A percentile compares a stretch with the other conserved stretches of the same genome.
These are phyloP conservation scores for Mobula birostris DNA, from an alignment of 2,113 vertebrate species.

Conservation along the genomic window DNA sequence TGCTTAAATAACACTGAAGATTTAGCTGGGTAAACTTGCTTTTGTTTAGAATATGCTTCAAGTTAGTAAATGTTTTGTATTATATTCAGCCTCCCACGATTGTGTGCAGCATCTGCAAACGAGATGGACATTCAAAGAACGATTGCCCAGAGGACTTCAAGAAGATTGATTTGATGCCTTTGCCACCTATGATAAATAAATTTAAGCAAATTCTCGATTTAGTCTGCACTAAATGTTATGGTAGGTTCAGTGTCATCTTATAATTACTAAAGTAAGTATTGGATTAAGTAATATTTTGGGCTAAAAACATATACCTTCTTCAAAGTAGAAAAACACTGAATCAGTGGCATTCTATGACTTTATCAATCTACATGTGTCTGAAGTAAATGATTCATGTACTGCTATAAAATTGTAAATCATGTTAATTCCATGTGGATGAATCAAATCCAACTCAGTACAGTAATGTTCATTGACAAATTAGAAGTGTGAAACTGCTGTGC, in stretches of 20 bases:
- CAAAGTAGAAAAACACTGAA: not conserved
- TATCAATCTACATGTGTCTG: not conserved
- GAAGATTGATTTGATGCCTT: constrained; percentile 89
- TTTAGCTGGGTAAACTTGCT: not conserved
- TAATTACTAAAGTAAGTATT: not conserved
- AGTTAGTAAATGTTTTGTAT: not conserved
- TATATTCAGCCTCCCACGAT: constrained; percentile 79
- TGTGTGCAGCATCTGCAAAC: constrained; percentile 98
- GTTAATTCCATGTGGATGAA: not conserved
- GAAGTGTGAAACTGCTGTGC: not conserved
- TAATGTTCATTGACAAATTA: not conserved
- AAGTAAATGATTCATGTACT: not conserved
- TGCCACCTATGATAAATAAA: constrained; percentile 81
- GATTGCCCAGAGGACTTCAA: constrained; percentile 98
- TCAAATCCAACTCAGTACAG: not conserved
- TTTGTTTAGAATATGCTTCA: not conserved
- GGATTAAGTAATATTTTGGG: not conserved
- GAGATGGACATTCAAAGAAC: constrained; percentile 92
- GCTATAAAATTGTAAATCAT: not conserved
- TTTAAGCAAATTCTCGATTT: constrained; percentile 88
- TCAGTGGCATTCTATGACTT: not conserved
- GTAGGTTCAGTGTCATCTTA: constrained; percentile 53
- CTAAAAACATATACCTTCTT: not conserved
- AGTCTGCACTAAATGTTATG: constrained; percentile 84
- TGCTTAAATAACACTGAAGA: not conserved